Base-by-base conservation (phyloP, 2,888 invertebrate genomes). In the Phragmatobia fuliginosa region DNA sequence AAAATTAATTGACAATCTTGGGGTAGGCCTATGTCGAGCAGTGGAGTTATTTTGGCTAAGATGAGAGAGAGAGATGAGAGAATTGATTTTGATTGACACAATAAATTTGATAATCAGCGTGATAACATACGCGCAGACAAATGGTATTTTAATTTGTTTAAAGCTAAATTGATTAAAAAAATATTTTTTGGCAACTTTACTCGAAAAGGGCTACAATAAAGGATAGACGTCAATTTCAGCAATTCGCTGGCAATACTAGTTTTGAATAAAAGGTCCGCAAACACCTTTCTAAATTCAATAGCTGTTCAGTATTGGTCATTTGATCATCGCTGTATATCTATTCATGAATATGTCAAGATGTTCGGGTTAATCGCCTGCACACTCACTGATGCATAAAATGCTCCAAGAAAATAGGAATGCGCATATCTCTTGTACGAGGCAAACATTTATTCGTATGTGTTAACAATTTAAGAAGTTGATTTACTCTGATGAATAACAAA, bases 331-430 rank as follows among this genome's bases (percentile, higher is more conserved):
- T 5, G 45, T 52, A 25, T 52, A 62, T 41, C 68, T 59, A 58
- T 62, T 73, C 25, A 25, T 45, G 64, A 72, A 81, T 73, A 72
- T 76, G 81, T 77, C 59, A 63, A 73, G 45, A 80, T 82, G 61
- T 65, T 72, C 64, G 67, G 68, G 73, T 80, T 76, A 82, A 74
- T 74, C 66, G 70, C 71, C 38, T 65, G 71, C 76, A 72, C 73
- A 72, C 72, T 63, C 69, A 61, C 36, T 62, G 62, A 61, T 68
- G 76, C 82, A 78, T 81, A 70, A 76, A 74, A 71, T 61, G 49
- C 72, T 71, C 60, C 72, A 82, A 78, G 71, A 81, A 73, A 76
- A 75, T 74, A 78, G 71, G 82, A 81, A 82, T 83, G 76, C 67
- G 75, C 64, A 82, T 81, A 72, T 41, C 69, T 74, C 38, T 45